Base-by-base conservation (phyloP, 2,113 vertebrate genomes). In the Calyptommatus sinebrachiatus region DNA sequence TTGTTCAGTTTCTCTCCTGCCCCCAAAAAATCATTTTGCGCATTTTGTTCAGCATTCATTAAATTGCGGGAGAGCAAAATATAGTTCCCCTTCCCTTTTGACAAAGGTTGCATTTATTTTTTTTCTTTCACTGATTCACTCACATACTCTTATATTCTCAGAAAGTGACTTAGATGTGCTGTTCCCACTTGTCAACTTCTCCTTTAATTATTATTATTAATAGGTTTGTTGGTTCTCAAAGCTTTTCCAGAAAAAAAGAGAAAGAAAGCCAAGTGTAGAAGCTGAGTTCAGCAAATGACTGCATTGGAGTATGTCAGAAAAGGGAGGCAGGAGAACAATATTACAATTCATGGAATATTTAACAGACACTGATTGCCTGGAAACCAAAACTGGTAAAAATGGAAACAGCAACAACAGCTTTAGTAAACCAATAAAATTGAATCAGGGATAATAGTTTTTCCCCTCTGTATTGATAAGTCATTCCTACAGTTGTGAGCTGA, bases 121-220 rank as follows among this genome's bases (percentile, higher is more conserved):
- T 53, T 61, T 31, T 11, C 31, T 63, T 60, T 4, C 11, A n/a
- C 8, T 41, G 35, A 41, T 21, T 4, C 50, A 6, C 4, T 11
- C 72, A 14, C 72, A 57, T 7, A 35, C 71, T 20, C 11, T 12
- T 29, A 57, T 46, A 69, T 68, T 60, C 31, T 10, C 61, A 71
- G 7, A 31, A 5, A 31, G 72, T 69, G 77, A 90, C 86, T 86
- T 85, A 88, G 84, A 88, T 68, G 71, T 84, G 84, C 83, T 82
- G 85, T 78, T 92, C 84, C 71, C 76, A 80, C 91, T 90, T 91
- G 86, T 87, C 87, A 87, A 86, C 71, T 84, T 69, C 16, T 50
- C 79, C 85, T 90, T 87, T 87, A 88, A 91, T 91, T 91, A 91
- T 91, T 90, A 88, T 90, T 91, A 91, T 90, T 90, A 92, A 88